phyloP scores from a whole-genome alignment of 1,140 invertebrate species.

The roundworm (Caenorhabditis elegans) region DNA sequence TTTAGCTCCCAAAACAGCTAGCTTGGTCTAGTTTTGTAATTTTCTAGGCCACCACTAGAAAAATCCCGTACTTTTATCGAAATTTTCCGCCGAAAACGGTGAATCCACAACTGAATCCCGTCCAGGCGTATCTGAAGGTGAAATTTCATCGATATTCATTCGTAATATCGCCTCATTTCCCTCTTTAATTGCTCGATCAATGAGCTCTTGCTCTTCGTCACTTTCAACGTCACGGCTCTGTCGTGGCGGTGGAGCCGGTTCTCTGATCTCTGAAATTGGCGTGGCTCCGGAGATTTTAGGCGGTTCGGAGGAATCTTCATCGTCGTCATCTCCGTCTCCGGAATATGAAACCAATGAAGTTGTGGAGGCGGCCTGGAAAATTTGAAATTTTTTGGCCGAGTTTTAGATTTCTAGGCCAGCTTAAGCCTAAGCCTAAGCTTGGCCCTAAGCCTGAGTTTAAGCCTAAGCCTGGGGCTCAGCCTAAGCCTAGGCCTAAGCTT shows the following conservation, averaged over 20 bases:
- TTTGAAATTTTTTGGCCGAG: no score
- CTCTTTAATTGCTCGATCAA: background rate
- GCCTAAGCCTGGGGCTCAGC: no score
- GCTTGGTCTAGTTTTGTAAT: no score
- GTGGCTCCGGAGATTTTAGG: background rate
- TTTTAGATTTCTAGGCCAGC: no score
- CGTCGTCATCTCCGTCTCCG: conserved; percentile 22
- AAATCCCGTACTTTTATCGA: background rate
- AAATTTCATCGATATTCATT: background rate
- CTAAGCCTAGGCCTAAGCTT: no score
- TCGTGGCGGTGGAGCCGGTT: background rate
- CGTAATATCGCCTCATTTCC: background rate
- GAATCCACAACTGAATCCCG: background rate
- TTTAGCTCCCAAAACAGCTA: no score
- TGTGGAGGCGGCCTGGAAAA: background rate
- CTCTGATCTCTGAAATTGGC: background rate
- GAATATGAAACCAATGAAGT: conserved; percentile 16
- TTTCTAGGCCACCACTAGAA: background rate
- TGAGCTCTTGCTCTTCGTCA: conserved; percentile 19
- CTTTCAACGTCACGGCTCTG: background rate
- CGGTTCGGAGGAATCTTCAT: background rate
- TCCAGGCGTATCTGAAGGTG: background rate
- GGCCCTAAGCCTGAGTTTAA: no score
- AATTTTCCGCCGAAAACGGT: background rate
- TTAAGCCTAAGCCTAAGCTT: no score